Evolutionary conservation across 92 coral and sea anemone genomes (phyloP), one percentile per base, ranked within the genome.

Genomic region (Bergia sp.): DNA sequence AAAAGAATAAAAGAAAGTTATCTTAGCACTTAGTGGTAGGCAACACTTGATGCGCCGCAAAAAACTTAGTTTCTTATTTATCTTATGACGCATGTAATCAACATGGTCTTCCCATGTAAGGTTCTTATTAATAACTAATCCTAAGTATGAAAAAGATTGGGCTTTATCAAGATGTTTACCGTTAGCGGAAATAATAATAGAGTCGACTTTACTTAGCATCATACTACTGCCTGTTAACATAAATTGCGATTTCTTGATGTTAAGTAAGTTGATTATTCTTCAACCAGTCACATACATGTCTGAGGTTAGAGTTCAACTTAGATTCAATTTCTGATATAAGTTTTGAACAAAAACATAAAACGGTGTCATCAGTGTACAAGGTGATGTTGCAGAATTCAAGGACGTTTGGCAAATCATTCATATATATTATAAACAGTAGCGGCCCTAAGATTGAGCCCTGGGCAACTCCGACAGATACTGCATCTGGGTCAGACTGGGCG

Each of bases 381-480:
- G 29, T 29, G 29, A 29, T 29, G 29, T 29, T 29, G 29, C 29
- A 29, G 29, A 29, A 29, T 29, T 29, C 29, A 29, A 29, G 29
- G 29, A 29, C 29, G 29, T 29, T 29, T 29, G 29, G 29, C 29
- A 29, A 29, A 29, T 29, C 29, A 29, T 29, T 29, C 29, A 29
- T 29, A 29, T 29, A 29, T 50, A 11, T 53, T n/a, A 47, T 37
- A 81, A 53, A 40, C 18, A 7, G 42, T 23, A 29, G 29, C 29
- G 29, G 29, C 29, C 29, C 29, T 29, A 29, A 29, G 29, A 29
- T 29, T 29, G 29, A 40, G 47, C 65, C 86, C n/a, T 81, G 86
- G 73, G 86, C 86, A 81, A 81, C 86, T 40, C 86, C 86, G 38
- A 81, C 58, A n/a, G 86, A 81, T 41, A 81, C 58, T 20, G 71